phyloP scores from a whole-genome alignment of 2,888 invertebrate species.

The Apeira syringaria region DNA sequence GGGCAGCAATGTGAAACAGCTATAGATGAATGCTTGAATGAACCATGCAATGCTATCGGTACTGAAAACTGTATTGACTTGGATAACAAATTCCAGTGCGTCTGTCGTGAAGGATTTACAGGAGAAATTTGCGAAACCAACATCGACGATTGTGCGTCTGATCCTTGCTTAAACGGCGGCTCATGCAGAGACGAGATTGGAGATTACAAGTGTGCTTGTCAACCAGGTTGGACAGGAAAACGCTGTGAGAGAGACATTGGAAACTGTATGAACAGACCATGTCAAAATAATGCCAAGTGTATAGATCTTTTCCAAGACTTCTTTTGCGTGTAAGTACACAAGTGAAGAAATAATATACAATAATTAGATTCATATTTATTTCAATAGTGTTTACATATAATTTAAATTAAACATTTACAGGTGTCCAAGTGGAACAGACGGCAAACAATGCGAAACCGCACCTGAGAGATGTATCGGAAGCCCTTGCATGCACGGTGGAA shows the following conservation, averaged over 20 bases:
- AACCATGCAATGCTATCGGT: conserved; percentile 95
- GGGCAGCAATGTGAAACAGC: conserved; percentile 97
- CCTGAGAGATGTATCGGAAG: conserved; percentile 97
- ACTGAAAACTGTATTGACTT: conserved; percentile 95
- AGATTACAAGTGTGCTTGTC: conserved; percentile 91
- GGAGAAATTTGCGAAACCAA: conserved; percentile 94
- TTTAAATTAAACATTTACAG: conserved; percentile 55
- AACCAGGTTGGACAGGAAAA: conserved; percentile 93
- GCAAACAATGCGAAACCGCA: conserved; percentile 98
- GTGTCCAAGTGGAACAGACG: conserved; percentile 97
- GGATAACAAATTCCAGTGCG: conserved; percentile 93
- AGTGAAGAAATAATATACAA: background rate
- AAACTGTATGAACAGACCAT: conserved; percentile 93
- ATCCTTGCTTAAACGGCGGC: conserved; percentile 95
- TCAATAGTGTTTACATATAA: too few species aligned
- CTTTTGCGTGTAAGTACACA: conserved; percentile 91
- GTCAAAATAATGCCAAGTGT: conserved; percentile 96
- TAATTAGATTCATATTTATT: too few species aligned
- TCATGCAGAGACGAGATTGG: conserved; percentile 94
- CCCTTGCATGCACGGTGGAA: conserved; percentile 98
- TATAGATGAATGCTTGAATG: conserved; percentile 95
- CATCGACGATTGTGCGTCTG: conserved; percentile 93
- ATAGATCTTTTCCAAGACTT: conserved; percentile 96
- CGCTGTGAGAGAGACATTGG: conserved; percentile 95
- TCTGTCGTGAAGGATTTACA: conserved; percentile 94